phyloP scores from a whole-genome alignment of 2,113 vertebrate genomes.

The Boleophthalmus pectinirostris region DNA sequence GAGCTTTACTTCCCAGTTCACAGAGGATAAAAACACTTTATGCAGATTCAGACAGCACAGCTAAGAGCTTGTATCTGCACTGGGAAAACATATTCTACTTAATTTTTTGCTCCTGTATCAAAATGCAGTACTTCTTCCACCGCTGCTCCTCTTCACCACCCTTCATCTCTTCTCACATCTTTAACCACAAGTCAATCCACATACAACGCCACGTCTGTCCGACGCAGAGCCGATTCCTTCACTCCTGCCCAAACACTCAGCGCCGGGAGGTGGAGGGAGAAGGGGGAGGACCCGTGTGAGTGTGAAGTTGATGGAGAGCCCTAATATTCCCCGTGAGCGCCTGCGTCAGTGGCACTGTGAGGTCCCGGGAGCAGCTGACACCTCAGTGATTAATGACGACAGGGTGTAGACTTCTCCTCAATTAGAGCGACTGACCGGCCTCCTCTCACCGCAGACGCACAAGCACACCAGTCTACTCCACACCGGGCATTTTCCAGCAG shows the following conservation, averaged over 20 bases:
- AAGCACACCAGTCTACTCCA: constrained; percentile 4
- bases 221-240: constrained; percentile 4
- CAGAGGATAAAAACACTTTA: not conserved
- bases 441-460: constrained; percentile 65
- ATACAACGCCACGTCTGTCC: not conserved
- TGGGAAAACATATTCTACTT: no score
- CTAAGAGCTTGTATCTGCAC: no score
- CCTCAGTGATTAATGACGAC: constrained; percentile 81
- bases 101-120: no score
- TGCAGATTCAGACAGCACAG: no score
- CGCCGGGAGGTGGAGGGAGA: constrained; percentile 13
- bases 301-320: constrained; percentile 52
- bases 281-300: constrained; percentile 21
- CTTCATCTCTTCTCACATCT: no score
- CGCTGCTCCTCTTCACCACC: no score
- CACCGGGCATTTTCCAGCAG: not conserved
- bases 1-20: no score
- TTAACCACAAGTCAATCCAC: not conserved
- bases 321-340: constrained; percentile 55
- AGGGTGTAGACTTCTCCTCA: constrained; percentile 81
- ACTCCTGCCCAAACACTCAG: constrained; percentile 6
- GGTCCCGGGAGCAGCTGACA: constrained; percentile 76
- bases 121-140: no score
- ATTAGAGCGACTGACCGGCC: constrained; percentile 77
- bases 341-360: constrained; percentile 67